Evolutionary conservation across 2,888 invertebrate genomes (phyloP).

Genomic region (Halictus quadricinctus): DNA sequence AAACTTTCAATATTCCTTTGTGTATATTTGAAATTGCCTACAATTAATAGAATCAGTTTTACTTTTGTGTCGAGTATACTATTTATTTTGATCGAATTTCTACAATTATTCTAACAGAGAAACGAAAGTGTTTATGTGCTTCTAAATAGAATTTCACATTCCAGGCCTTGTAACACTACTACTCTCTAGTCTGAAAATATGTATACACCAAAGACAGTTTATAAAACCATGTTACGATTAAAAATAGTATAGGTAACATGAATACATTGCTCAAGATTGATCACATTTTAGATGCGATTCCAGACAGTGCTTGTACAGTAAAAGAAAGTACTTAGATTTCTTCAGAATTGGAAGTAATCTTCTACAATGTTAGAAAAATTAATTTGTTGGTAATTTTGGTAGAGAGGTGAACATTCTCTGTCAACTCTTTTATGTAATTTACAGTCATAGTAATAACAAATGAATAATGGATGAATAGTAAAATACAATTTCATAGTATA

Average conservation of each 20-base stretch:
- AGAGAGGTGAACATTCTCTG: constrained; percentile 60
- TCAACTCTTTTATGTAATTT: constrained; percentile 35
- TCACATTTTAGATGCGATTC: constrained; percentile 36
- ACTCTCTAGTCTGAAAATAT: constrained; percentile 53
- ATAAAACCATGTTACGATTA: constrained; percentile 46
- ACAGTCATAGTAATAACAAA: constrained; percentile 18
- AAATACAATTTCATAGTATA: constrained; percentile 35
- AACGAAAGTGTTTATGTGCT: constrained; percentile 12
- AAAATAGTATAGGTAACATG: constrained; percentile 51
- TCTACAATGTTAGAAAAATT: background rate
- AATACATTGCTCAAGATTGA: constrained; percentile 55
- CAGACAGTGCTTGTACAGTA: constrained; percentile 35
- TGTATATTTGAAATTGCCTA: constrained; percentile 1
- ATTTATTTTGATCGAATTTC: constrained; percentile 18
- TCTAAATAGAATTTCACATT: constrained; percentile 39
- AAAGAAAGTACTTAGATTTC: constrained; percentile 17
- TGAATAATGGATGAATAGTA: constrained; percentile 12
- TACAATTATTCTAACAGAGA: constrained; percentile 9
- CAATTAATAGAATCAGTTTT: constrained; percentile 8
- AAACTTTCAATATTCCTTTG: constrained; percentile 27
- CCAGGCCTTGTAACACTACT: constrained; percentile 32
- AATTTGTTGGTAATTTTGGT: constrained; percentile 46
- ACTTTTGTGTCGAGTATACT: constrained; percentile 21
- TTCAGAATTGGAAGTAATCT: constrained; percentile 7
- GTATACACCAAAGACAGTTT: constrained; percentile 52